Conservation (phyloP, 2,888 invertebrate genomes). For the Petrophora chlorosata region DNA sequence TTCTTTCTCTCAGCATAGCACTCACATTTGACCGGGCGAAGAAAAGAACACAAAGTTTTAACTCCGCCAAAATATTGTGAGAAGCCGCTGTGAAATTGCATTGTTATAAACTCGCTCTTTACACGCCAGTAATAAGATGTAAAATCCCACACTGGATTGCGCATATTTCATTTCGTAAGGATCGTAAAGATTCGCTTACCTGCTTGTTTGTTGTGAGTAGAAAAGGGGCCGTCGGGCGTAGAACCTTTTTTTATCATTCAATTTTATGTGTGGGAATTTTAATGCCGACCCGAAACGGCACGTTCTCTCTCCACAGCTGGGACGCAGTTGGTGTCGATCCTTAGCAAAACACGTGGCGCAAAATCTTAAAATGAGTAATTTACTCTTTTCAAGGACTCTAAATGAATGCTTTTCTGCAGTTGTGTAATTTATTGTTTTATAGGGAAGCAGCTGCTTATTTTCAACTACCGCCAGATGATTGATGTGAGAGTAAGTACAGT, state of each 20-base stretch:
- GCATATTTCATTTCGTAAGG: slow-evolving; percentile 73
- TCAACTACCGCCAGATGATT: slow-evolving; percentile 72
- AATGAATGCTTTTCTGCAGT: slow-evolving; percentile 43
- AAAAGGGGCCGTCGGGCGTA: slow-evolving; percentile 67
- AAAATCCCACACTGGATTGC: slow-evolving; percentile 65
- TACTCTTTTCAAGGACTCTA: slow-evolving; percentile 43
- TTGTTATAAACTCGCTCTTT: slow-evolving; percentile 60
- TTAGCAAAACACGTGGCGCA: slow-evolving; percentile 73
- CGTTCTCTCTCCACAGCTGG: slow-evolving; percentile 79
- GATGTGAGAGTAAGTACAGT: slow-evolving; percentile 58
- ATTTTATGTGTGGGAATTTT: slow-evolving; percentile 82
- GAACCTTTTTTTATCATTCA: slow-evolving; percentile 73
- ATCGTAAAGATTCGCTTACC: slow-evolving; percentile 81
- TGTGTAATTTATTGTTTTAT: slow-evolving; percentile 56
- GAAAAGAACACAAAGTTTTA: slow-evolving; percentile 62
- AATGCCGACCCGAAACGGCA: slow-evolving; percentile 76
- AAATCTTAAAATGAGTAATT: slow-evolving; percentile 49
- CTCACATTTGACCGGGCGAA: slow-evolving; percentile 51
- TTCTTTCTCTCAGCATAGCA: slow-evolving; percentile 44
- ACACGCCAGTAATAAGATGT: slow-evolving; percentile 66
- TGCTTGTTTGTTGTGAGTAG: slow-evolving; percentile 80
- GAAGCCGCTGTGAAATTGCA: slow-evolving; percentile 52
- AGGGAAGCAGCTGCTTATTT: slow-evolving; percentile 66
- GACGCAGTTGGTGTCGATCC: slow-evolving; percentile 68
- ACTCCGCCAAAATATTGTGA: slow-evolving; percentile 56